phyloP scores from a whole-genome alignment of 2,888 invertebrate genomes.

The Belgica antarctica region DNA sequence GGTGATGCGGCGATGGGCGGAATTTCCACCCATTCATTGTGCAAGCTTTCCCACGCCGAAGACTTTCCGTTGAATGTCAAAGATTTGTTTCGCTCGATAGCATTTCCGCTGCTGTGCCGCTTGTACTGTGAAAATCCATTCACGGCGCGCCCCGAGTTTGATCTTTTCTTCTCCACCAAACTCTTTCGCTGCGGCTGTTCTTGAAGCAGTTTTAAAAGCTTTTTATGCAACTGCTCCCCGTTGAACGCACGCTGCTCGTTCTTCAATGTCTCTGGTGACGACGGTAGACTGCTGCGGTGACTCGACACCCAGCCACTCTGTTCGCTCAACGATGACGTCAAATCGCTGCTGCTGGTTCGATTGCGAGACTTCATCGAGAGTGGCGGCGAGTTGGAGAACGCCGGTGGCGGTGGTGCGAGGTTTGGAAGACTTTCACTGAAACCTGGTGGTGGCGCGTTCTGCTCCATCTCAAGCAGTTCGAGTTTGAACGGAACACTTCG shows the following conservation, averaged over 20 bases:
- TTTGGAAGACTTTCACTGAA: slow-evolving; percentile 73
- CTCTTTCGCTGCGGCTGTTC: slow-evolving; percentile 49
- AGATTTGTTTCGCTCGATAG: slow-evolving; percentile 44
- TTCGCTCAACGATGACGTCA: slow-evolving; percentile 72
- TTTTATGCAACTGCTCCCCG: slow-evolving; percentile 66
- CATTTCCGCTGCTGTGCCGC: slow-evolving; percentile 43
- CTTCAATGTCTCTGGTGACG: slow-evolving; percentile 59
- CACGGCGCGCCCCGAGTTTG: slow-evolving; percentile 4
- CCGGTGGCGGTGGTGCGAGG: slow-evolving; percentile 64
- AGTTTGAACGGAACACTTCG: slow-evolving; percentile 66
- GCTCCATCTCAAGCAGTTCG: slow-evolving; percentile 55
- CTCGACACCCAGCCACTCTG: slow-evolving; percentile 88
- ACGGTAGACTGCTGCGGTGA: slow-evolving; percentile 65
- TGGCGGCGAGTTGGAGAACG: slow-evolving; percentile 60
- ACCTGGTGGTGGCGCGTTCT: slow-evolving; percentile 49
- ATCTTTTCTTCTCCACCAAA: slow-evolving; percentile 38
- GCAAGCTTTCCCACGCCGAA: slow-evolving; percentile 39
- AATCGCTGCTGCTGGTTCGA: slow-evolving; percentile 56
- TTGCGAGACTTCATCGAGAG: slow-evolving; percentile 47
- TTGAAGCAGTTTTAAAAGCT: slow-evolving; percentile 61
- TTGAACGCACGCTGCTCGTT: slow-evolving; percentile 57
- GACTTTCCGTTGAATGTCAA: slow-evolving; percentile 44
- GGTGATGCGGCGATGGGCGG: slow-evolving; percentile 44
- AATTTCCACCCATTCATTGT: slow-evolving; percentile 47
- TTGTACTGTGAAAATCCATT: slow-evolving; percentile 32